phyloP scores from a whole-genome alignment of 2,113 vertebrate species.

The Poeciliopsis prolifica region DNA sequence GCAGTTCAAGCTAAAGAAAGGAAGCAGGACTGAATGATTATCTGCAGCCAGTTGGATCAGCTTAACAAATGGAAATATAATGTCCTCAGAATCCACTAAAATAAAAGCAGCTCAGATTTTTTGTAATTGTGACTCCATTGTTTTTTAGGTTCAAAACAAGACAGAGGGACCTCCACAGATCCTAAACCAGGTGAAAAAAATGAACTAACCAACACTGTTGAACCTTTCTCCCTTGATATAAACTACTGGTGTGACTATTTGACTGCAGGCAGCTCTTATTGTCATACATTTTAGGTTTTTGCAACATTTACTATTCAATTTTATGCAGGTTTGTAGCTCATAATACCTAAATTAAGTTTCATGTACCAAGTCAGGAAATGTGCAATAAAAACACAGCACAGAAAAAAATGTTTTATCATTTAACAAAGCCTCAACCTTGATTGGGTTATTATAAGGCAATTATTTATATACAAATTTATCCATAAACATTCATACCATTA shows the following conservation, averaged over 20 bases:
- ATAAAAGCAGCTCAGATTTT: not conserved
- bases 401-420: too few species aligned
- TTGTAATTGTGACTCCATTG: not conserved
- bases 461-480: too few species aligned
- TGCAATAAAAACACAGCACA: too few species aligned
- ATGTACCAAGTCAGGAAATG: not conserved
- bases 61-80: too few species aligned
- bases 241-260: not conserved
- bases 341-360: not conserved
- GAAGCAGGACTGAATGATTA: not conserved
- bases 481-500: too few species aligned
- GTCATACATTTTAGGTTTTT: too few species aligned
- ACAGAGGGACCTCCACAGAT: not conserved
- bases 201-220: not conserved
- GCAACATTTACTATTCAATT: not conserved
- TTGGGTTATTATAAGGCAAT: too few species aligned
- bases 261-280: not conserved
- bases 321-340: not conserved
- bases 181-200: not conserved
- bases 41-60: not conserved
- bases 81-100: not conserved
- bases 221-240: not conserved
- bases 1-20: not conserved
- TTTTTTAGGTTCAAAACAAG: not conserved
- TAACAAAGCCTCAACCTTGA: too few species aligned